A percentile compares a stretch with the other conserved stretches of the same genome.
phyloP scores from a whole-genome alignment of 2,113 vertebrate species.

The Clinocottus analis region DNA sequence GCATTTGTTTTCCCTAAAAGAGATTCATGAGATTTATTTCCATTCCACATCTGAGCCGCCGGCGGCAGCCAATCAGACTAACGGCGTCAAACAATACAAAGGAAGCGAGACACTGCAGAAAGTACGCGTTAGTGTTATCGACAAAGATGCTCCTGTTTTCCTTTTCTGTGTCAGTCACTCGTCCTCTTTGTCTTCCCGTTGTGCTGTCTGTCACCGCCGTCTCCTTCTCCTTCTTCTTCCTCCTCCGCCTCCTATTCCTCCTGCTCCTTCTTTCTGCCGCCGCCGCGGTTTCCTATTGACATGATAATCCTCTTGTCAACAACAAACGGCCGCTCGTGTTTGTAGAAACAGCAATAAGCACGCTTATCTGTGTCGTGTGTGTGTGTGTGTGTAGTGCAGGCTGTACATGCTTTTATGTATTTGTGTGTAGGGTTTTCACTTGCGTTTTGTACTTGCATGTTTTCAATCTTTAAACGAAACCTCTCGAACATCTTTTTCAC shows the following conservation, averaged over 20 bases:
- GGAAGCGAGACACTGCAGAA: background rate
- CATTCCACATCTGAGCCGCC: background rate
- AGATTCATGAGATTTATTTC: too few species aligned
- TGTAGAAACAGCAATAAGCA: slow-evolving; percentile 46
- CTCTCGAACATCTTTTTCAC: background rate
- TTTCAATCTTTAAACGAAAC: background rate
- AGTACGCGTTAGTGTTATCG: background rate
- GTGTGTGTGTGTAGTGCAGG: background rate
- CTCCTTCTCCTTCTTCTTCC: slow-evolving; percentile 16
- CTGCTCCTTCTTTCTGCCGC: slow-evolving; percentile 10
- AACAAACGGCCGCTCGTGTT: slow-evolving; percentile 43
- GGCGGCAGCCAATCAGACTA: slow-evolving; percentile 35
- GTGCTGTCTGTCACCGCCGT: background rate
- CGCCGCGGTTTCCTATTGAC: slow-evolving; percentile 48
- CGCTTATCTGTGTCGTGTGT: slow-evolving; percentile 23
- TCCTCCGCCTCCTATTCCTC: background rate
- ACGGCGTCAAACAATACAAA: background rate
- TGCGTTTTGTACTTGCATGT: background rate
- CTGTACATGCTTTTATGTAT: background rate
- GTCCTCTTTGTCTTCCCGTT: background rate
- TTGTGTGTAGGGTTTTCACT: background rate
- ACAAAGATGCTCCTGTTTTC: background rate
- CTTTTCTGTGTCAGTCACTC: background rate
- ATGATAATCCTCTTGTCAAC: slow-evolving; percentile 65
- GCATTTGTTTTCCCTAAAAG: too few species aligned